These are phyloP conservation scores for Heliopora coerulea DNA, from an alignment of 92 coral and sea anemone genomes.

Conservation along the genomic window DNA sequence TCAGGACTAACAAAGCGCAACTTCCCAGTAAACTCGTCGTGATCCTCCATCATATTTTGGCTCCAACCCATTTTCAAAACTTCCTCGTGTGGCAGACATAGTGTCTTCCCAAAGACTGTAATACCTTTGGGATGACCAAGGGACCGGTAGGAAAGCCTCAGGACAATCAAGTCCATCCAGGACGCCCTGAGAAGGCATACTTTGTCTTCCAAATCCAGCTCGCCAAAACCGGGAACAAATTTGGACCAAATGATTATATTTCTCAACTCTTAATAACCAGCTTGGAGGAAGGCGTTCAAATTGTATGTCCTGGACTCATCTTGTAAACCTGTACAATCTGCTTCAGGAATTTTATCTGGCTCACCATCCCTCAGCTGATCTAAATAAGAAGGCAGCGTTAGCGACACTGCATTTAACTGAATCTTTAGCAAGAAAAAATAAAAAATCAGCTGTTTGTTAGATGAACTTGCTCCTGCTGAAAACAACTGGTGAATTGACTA, in stretches of 20 bases:
- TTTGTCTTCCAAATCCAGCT: slow-evolving; percentile 76
- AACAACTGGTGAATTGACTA: too few species aligned
- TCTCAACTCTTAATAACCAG: slow-evolving; percentile 80
- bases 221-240: slow-evolving; percentile 86
- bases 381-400: neutral
- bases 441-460: too few species aligned
- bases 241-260: slow-evolving; percentile 87
- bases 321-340: neutral
- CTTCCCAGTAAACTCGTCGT: slow-evolving; percentile 88
- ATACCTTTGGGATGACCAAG: slow-evolving; percentile 75
- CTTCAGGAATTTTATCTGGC: slow-evolving; percentile 35
- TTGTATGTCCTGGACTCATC: slow-evolving; percentile 40
- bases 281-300: slow-evolving; percentile 66
- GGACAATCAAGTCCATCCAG: slow-evolving; percentile 90
- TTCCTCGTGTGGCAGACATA: slow-evolving; percentile 54
- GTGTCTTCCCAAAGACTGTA: slow-evolving; percentile 62
- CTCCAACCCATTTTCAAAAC: slow-evolving; percentile 85
- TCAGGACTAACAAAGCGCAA: slow-evolving; percentile 76
- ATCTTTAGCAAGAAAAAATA: too few species aligned
- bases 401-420: too few species aligned
- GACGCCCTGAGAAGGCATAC: slow-evolving; percentile 76
- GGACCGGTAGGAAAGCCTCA: slow-evolving; percentile 87
- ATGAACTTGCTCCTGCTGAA: too few species aligned
- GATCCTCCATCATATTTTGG: slow-evolving; percentile 72
- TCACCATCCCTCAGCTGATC: slow-evolving; percentile 9